A percentile compares a stretch with the other conserved stretches of the same genome.
Evolutionary conservation across 1,140 invertebrate genomes (phyloP).

Genomic region (Cydia strobilella): DNA sequence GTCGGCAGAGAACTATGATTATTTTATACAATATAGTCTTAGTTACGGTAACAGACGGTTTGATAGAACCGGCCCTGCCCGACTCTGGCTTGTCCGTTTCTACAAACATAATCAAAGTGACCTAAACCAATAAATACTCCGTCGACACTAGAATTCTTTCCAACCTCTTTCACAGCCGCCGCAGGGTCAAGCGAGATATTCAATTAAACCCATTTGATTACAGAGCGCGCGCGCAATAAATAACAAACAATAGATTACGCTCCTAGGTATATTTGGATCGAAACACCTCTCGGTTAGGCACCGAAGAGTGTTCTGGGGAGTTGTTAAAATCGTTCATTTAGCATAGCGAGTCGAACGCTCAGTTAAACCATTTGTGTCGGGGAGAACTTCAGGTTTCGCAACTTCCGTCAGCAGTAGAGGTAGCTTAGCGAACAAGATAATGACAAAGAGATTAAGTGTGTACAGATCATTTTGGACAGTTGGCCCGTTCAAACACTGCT

Average conservation of each 20-base stretch:
- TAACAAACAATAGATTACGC: slow-evolving; percentile 15
- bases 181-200: slow-evolving; percentile 1
- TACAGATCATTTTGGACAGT: no score
- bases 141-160: neutral
- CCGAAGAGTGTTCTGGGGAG: neutral
- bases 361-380: no score
- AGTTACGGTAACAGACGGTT: no score
- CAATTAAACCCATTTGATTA: slow-evolving; percentile 11
- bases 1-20: no score
- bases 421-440: no score
- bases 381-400: no score
- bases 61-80: no score
- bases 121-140: neutral
- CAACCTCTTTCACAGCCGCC: neutral
- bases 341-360: neutral
- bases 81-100: neutral
- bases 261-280: slow-evolving; percentile 6
- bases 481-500: no score
- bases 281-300: slow-evolving; percentile 9
- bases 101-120: neutral
- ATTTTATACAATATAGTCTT: no score
- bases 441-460: no score
- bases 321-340: neutral
- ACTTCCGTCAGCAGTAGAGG: no score
- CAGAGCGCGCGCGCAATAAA: slow-evolving; percentile 5